phyloP scores from a whole-genome alignment of 1,140 invertebrate species.

The Popillia japonica region DNA sequence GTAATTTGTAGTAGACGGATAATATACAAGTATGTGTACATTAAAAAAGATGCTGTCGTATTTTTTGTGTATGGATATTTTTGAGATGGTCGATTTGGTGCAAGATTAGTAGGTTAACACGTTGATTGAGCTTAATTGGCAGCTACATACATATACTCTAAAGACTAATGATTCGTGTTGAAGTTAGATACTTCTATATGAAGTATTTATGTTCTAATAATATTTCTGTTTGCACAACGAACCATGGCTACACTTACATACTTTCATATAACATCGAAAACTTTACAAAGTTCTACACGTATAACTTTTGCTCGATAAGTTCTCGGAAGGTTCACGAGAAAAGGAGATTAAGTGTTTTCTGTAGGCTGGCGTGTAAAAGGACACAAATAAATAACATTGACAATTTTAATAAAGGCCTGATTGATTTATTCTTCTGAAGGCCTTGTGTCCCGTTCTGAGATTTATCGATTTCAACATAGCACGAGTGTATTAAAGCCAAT shows the following conservation, averaged over 20 bases:
- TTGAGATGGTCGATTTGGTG: too few relatives aligned
- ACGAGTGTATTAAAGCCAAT: not conserved
- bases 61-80: too few relatives aligned
- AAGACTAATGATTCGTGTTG: too few relatives aligned
- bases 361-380: conserved; percentile 2
- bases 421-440: not conserved
- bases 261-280: not conserved
- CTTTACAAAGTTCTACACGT: not conserved
- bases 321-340: not conserved
- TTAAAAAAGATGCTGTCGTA: too few relatives aligned
- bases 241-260: not conserved
- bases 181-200: too few relatives aligned
- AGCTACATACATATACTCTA: too few relatives aligned
- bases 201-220: too few relatives aligned
- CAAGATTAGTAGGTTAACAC: too few relatives aligned
- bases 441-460: not conserved
- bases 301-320: not conserved
- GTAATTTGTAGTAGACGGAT: too few relatives aligned
- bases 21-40: too few relatives aligned
- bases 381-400: conserved; percentile 16
- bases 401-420: conserved; percentile 4
- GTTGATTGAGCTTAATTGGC: too few relatives aligned
- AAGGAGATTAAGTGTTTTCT: conserved; percentile 11
- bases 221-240: too few relatives aligned
- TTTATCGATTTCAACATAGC: not conserved